Evolutionary conservation across 2,888 invertebrate genomes (phyloP), one percentile per base, ranked within the genome.

Genomic region (Mythimna ferrago): DNA sequence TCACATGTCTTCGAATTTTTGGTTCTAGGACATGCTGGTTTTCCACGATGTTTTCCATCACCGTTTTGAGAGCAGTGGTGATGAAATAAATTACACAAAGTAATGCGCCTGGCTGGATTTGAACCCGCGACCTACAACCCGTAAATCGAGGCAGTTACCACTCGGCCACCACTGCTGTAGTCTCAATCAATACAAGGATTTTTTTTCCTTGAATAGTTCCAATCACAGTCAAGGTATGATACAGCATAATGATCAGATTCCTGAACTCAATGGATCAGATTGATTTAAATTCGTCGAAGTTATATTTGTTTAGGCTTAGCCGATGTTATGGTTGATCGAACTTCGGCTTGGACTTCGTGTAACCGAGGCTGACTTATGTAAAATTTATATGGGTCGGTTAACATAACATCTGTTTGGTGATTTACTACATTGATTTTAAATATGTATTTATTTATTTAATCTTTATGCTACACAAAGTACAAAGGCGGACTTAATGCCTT

Each of bases 221-320:
- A n/a, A 48, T 48, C 48, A 48, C 51, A n/a, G 51, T n/a, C 51
- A 53, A n/a, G 9, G 2, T 53, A 53, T n/a, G 51, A 53, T 53
- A 53, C n/a, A n/a, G 51, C n/a, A 53, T 53, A 53, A n/a, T 53
- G 51, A n/a, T 19, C n/a, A 53, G 51, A 53, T 9, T n/a, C n/a
- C n/a, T 53, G 2, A 57, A 73, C 63, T 60, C 61, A n/a, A 60
- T 35, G 74, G 72, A 65, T 77, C 53, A 60, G 35, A 71, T 75
- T 62, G 70, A 73, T 85, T 85, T 76, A 66, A 76, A 82, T 85
- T 82, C 68, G 64, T 65, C 32, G 44, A 79, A 62, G 73, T 74
- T 79, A 69, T 79, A 76, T 83, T 85, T 79, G 75, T 76, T 77
- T 79, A 77, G 71, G 69, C 51, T 65, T 65, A 78, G 26, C 38